Percentiles rank a stretch among this genome's conserved stretches.
phyloP scores from a whole-genome alignment of 2,888 invertebrate genomes.

The Nomada hirtipes region DNA sequence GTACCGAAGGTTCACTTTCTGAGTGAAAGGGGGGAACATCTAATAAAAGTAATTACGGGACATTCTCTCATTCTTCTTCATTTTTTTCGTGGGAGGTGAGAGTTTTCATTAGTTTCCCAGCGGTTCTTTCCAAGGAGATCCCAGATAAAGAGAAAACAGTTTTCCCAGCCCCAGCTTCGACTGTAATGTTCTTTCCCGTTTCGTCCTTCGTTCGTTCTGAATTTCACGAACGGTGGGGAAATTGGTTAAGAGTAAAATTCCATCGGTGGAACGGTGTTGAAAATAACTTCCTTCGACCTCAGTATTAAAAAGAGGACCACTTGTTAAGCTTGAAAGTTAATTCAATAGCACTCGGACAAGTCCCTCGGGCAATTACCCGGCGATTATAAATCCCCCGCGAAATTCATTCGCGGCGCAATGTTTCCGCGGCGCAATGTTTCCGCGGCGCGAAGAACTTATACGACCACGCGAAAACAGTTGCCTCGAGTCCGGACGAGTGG shows the following conservation, averaged over 20 bases:
- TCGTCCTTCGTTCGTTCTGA: background rate
- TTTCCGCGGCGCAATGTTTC: background rate
- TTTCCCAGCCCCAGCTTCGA: background rate
- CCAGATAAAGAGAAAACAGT: conserved; percentile 7
- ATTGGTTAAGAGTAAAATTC: background rate
- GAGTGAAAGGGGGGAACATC: background rate
- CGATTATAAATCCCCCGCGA: conserved; percentile 37
- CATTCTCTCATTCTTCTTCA: background rate
- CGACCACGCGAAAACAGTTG: conserved; percentile 11
- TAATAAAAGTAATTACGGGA: conserved; percentile 39
- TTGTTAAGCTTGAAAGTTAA: conserved; percentile 5
- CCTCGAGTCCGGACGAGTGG: background rate
- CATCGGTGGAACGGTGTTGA: background rate
- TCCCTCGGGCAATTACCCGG: conserved; percentile 23
- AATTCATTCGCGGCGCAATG: conserved; percentile 11
- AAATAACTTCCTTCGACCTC: background rate
- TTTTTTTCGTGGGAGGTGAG: background rate
- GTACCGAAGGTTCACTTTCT: no score
- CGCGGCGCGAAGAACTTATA: background rate
- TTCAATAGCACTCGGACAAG: conserved; percentile 23
- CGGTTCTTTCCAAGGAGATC: conserved; percentile 10
- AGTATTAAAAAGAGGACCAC: no score
- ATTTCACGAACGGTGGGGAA: background rate
- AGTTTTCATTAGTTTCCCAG: conserved; percentile 39
- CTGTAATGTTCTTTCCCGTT: background rate